phyloP scores from a whole-genome alignment of 2,113 vertebrate species.

The Thomomys bottae region DNA sequence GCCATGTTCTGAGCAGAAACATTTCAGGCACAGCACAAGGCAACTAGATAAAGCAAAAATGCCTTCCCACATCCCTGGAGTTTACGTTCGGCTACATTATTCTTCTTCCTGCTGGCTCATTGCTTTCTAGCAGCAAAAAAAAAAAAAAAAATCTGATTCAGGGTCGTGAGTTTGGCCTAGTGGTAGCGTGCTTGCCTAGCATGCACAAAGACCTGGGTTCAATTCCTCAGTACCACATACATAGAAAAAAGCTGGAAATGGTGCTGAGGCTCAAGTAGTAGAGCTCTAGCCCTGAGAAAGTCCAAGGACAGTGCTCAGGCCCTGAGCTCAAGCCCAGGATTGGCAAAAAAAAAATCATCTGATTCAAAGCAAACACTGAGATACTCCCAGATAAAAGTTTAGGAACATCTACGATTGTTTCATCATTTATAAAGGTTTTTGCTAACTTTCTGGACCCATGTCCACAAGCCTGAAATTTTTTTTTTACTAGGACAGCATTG shows the following conservation, averaged over 20 bases:
- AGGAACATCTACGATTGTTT: not conserved
- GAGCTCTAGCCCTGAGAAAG: too few relatives aligned
- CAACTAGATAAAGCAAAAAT: not conserved
- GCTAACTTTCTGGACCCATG: slow-evolving; percentile 15
- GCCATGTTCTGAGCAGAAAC: not conserved
- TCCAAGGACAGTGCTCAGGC: too few relatives aligned
- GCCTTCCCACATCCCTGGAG: not conserved
- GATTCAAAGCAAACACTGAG: not conserved
- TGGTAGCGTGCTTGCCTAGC: too few relatives aligned
- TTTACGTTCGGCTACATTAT: fast-evolving
- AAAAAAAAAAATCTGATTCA: too few relatives aligned
- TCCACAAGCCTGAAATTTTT: not conserved
- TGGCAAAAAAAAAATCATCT: not conserved
- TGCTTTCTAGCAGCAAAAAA: not conserved
- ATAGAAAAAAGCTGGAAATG: too few relatives aligned
- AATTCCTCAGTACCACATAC: too few relatives aligned
- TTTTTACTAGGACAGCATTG: not conserved
- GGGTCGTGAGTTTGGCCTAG: too few relatives aligned
- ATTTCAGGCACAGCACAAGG: not conserved
- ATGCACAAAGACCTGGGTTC: too few relatives aligned
- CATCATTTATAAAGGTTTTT: slow-evolving; percentile 12
- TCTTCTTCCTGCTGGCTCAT: not conserved
- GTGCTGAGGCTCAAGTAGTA: too few relatives aligned
- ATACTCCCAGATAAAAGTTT: not conserved
- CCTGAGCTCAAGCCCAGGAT: too few relatives aligned